phyloP scores from a whole-genome alignment of 2,888 invertebrate species.

The Scaptomyza polygonia region DNA sequence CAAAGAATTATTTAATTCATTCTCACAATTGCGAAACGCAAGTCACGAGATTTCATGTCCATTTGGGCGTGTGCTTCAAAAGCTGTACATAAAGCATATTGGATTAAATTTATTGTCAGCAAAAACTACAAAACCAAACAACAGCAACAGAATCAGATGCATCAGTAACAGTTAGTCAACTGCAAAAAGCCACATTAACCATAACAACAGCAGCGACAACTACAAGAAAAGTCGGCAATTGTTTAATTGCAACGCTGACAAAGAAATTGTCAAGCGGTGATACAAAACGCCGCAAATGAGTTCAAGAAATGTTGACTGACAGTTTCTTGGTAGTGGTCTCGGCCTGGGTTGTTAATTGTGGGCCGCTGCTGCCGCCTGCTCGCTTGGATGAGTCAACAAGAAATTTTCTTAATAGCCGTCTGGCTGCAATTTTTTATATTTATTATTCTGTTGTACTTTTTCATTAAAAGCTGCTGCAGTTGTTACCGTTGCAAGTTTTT shows the following conservation, averaged over 20 bases:
- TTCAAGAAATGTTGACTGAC: conserved; percentile 65
- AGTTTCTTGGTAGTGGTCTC: conserved; percentile 62
- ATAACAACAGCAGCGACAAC: conserved; percentile 8
- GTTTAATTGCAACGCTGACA: conserved; percentile 75
- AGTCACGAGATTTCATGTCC: conserved; percentile 70
- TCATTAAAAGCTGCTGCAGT: conserved; percentile 35
- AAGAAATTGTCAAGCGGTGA: conserved; percentile 69
- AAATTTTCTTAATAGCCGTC: conserved; percentile 72
- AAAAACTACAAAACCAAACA: conserved; percentile 23
- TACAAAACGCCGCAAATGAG: conserved; percentile 70
- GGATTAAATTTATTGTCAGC: conserved; percentile 69
- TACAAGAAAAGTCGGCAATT: conserved; percentile 63
- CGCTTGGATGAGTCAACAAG: conserved; percentile 75
- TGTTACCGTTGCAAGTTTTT: conserved; percentile 70
- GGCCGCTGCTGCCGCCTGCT: conserved; percentile 45
- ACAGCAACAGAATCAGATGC: conserved; percentile 32
- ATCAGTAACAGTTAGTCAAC: conserved; percentile 41
- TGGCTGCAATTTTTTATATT: conserved; percentile 40
- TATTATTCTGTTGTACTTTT: conserved; percentile 8
- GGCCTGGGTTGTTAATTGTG: conserved; percentile 63
- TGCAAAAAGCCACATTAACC: conserved; percentile 32
- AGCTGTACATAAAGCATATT: conserved; percentile 49
- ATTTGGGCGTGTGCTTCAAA: conserved; percentile 65
- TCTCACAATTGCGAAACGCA: conserved; percentile 72
- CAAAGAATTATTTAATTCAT: conserved; percentile 77